phyloP scores from a whole-genome alignment of 2,888 invertebrate genomes.

The Abrostola tripartita region DNA sequence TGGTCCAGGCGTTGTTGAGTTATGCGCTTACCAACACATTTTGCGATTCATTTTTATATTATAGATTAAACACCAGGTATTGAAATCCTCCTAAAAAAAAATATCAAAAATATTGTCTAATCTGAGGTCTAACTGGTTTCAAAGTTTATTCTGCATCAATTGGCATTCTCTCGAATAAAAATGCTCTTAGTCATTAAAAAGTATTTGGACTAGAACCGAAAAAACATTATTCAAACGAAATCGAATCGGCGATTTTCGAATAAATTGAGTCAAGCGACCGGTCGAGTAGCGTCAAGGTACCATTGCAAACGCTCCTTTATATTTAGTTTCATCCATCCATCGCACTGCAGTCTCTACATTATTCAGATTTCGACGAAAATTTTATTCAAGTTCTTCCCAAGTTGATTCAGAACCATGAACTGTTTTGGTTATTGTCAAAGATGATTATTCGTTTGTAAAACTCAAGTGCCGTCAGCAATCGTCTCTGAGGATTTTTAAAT shows the following conservation, averaged over 20 bases:
- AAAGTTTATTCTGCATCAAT: no score
- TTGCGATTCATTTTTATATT: no score
- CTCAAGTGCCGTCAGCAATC: constrained; percentile 14
- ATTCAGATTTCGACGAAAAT: constrained; percentile 34
- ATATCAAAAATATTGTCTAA: no score
- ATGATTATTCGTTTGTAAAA: constrained; percentile 13
- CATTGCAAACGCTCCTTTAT: constrained; percentile 20
- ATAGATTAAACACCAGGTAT: no score
- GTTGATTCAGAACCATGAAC: constrained; percentile 34
- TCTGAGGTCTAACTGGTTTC: no score
- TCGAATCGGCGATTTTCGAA: background rate
- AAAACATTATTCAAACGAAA: no score
- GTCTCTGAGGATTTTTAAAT: constrained; percentile 23
- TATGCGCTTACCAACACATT: no score
- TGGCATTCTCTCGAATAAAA: no score
- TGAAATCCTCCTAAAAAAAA: no score
- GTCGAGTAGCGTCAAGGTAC: constrained; percentile 13
- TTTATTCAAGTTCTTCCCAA: constrained; percentile 22
- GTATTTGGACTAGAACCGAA: no score
- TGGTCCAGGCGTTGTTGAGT: no score
- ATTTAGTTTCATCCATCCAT: constrained; percentile 34
- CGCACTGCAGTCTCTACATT: constrained; percentile 46
- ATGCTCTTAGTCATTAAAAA: no score
- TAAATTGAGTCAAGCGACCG: constrained; percentile 7
- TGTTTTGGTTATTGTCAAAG: constrained; percentile 26